Conservation (phyloP, 2,113 vertebrate species). For the rabbit (Oryctolagus cuniculus) region mOryCun1.1 NC_091441.1:83408001-83408500, state of each 20-base stretch:
- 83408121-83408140: neutral
- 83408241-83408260: slow-evolving; percentile 67
- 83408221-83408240: slow-evolving; percentile 49
- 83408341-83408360: neutral
- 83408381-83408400: neutral
- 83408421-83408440: slow-evolving; percentile 20
- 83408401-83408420: slow-evolving; percentile 31
- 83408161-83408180: neutral
- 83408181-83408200: neutral
- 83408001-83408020: too few relatives aligned
- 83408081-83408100: neutral
- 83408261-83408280: neutral
- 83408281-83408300: slow-evolving; percentile 5
- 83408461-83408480: slow-evolving; percentile 57
- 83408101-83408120: neutral
- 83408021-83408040: too few relatives aligned
- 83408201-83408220: neutral
- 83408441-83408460: slow-evolving; percentile 49
- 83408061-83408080: neutral
- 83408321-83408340: neutral
- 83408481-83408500: slow-evolving; percentile 54
- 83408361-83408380: slow-evolving; percentile 62
- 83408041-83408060: neutral
- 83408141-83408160: neutral
- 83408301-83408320: slow-evolving; percentile 54